Conservation (phyloP, 2,888 invertebrate genomes). For the Tachina grossa region DNA sequence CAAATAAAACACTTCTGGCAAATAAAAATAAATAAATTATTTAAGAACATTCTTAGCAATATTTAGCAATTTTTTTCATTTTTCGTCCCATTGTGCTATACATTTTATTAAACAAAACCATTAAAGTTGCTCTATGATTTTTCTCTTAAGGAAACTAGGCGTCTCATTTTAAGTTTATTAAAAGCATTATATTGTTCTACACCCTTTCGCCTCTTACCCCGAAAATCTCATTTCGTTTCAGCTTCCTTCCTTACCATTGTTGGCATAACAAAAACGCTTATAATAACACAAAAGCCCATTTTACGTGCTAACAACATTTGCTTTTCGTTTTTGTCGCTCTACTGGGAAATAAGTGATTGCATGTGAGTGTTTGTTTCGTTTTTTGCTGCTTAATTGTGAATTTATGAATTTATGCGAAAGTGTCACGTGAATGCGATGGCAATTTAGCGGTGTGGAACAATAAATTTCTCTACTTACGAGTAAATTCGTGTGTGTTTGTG, state of each 20-base stretch:
- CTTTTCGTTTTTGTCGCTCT: slow-evolving; percentile 1
- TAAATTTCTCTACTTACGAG: slow-evolving; percentile 28
- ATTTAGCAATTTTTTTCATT: background rate
- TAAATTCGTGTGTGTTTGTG: background rate
- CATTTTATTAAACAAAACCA: background rate
- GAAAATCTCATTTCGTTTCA: background rate
- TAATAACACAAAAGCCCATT: background rate
- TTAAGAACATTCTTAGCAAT: background rate
- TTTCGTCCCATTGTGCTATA: background rate
- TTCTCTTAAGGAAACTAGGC: background rate
- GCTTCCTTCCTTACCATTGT: slow-evolving; percentile 13
- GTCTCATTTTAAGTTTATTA: slow-evolving; percentile 13
- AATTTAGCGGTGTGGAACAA: slow-evolving; percentile 59
- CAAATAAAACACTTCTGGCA: too few species aligned
- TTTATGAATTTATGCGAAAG: slow-evolving; percentile 68
- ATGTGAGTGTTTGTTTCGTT: slow-evolving; percentile 4
- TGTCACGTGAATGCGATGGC: slow-evolving; percentile 63
- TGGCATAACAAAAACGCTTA: background rate
- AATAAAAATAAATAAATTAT: too few species aligned
- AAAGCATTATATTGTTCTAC: background rate
- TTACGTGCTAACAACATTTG: slow-evolving; percentile 16
- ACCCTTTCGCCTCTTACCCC: background rate
- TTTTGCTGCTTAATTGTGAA: slow-evolving; percentile 45
- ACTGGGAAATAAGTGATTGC: slow-evolving; percentile 45
- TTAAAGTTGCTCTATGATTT: background rate